Evolutionary conservation across 1,140 invertebrate species (phyloP), one percentile per base, ranked within the genome.

Genomic region (Drosophila seguyi): DNA sequence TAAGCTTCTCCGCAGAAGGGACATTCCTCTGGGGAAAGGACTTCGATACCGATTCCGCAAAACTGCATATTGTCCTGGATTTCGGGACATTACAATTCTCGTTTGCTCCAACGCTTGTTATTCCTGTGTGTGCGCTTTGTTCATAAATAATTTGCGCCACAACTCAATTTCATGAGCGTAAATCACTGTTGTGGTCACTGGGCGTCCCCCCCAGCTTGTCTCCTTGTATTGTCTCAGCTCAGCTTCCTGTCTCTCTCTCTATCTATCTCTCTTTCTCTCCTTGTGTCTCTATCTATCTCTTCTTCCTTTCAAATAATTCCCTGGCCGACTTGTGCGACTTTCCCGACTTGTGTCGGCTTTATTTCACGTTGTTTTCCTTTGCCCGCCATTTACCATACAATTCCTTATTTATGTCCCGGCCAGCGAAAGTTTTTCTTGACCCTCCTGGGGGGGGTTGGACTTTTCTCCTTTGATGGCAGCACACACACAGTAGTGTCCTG

Each of bases 101-200:
- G 62, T 73, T 85, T 58, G 67, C 67, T 66, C 36, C 61, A 2
- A 34, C 53, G 81, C 73, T 86, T 86, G 78, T 86, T 86, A 81
- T 86, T 79, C 75, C 83, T 88, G 79, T 83, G 84, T 87, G 84
- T 80, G 73, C 68, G 80, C 77, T 90, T 90, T 90, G 77, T 88
- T 88, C 84, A 88, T 88, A 88, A 88, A 88, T 88, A 88, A 88
- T 88, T 88, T 88, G 80, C 84, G 59, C 85, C 84, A 88, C 84
- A 88, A 85, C 84, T 88, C 84, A 88, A 88, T 88, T 88, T 88
- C 84, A 90, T 88, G 85, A 84, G 85, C 84, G 85, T 88, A 88
- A 88, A 88, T 88, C 84, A 88, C 85, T 78, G 84, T 84, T 84
- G 85, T 73, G 84, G 85, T 90, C 85, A 84, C 80, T 84, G 75